These are phyloP conservation scores for Drosophila borealis DNA, from an alignment of 2,888 invertebrate species.

Conservation along the genomic window DNA sequence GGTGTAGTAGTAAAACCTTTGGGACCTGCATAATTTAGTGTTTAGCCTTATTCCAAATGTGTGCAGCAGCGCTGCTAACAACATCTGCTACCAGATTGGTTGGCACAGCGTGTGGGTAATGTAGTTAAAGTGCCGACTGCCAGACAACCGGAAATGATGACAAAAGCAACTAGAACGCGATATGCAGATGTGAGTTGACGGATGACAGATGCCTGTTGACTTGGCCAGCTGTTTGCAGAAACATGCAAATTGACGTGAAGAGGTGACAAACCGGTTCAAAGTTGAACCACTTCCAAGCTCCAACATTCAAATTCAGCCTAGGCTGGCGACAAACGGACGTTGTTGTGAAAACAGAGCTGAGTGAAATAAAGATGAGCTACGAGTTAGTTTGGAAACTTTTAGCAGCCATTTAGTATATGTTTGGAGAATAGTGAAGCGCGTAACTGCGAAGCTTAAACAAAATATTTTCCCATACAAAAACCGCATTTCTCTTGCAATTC, in stretches of 20 bases:
- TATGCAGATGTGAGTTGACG: conserved; percentile 1
- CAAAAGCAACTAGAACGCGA: background rate
- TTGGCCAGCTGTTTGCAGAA: too few species aligned
- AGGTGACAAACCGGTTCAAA: background rate
- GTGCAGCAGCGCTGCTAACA: background rate
- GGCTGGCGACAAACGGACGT: conserved; percentile 1
- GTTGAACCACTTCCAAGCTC: background rate
- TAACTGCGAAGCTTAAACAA: too few species aligned
- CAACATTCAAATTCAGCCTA: background rate
- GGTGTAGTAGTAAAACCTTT: conserved; percentile 25
- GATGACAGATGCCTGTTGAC: too few species aligned
- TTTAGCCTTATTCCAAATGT: conserved; percentile 25
- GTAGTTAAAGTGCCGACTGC: conserved; percentile 7
- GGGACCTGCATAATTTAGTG: conserved; percentile 62
- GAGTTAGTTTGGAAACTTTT: background rate
- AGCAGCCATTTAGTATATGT: too few species aligned
- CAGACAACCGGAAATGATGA: conserved; percentile 30
- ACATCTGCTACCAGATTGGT: conserved; percentile 26
- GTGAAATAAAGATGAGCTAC: background rate
- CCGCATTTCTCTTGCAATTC: too few species aligned
- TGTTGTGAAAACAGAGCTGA: background rate
- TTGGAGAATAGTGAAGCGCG: too few species aligned
- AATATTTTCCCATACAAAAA: too few species aligned
- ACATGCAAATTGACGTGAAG: conserved; percentile 1
- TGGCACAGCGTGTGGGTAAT: background rate